A percentile compares a stretch with the other conserved stretches of the same genome.
Evolutionary conservation across 2,888 invertebrate genomes (phyloP).

Genomic region (Bruchidius siliquastri): DNA sequence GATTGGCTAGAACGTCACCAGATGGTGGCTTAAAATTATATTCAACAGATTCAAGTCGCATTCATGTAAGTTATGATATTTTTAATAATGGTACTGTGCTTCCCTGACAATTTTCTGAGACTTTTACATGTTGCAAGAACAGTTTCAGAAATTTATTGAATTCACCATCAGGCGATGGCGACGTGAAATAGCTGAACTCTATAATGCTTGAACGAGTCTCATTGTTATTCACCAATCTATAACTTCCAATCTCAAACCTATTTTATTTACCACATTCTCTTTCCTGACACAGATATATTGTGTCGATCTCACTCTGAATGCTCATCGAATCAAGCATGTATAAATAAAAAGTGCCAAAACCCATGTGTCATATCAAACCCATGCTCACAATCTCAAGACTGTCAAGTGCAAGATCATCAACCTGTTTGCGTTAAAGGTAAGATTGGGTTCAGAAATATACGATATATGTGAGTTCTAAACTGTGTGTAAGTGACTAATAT

Average conservation of each 20-base stretch:
- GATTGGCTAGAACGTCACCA: no score
- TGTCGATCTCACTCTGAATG: slow-evolving; percentile 80
- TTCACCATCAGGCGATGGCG: no score
- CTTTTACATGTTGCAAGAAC: no score
- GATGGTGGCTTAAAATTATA: no score
- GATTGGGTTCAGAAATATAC: background rate
- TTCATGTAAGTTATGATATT: no score
- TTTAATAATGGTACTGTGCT: no score
- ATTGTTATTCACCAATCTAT: background rate
- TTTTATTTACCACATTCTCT: slow-evolving; percentile 20
- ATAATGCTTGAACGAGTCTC: background rate
- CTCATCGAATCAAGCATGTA: slow-evolving; percentile 70
- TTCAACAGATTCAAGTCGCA: no score
- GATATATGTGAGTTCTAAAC: background rate
- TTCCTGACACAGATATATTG: slow-evolving; percentile 56
- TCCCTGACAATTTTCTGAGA: no score
- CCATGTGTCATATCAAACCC: slow-evolving; percentile 74
- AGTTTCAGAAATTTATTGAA: no score
- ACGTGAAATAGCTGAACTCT: background rate
- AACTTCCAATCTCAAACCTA: background rate
- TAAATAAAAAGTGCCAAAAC: slow-evolving; percentile 73
- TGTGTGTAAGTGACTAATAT: background rate
- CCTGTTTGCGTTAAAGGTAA: slow-evolving; percentile 79
- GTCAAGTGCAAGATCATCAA: slow-evolving; percentile 77
- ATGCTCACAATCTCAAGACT: slow-evolving; percentile 70